Evolutionary conservation across 2,113 vertebrate genomes (phyloP).

Genomic region (Ictalurus punctatus): DNA sequence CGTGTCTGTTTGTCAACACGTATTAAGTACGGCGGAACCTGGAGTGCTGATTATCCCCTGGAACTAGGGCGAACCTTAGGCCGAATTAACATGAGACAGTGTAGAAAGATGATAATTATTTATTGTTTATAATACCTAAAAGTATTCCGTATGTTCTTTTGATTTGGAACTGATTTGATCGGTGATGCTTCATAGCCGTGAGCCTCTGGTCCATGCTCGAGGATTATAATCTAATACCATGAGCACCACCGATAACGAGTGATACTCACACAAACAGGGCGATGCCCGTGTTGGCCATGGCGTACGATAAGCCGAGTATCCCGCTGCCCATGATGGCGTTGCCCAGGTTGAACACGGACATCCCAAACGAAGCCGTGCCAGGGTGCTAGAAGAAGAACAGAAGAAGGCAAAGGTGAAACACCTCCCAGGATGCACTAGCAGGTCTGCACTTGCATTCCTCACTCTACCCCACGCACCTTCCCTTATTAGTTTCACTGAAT

Average conservation of each 20-base stretch:
- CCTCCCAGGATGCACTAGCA: not conserved
- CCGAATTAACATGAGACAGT: not conserved
- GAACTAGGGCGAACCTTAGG: not conserved
- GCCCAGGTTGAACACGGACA: conserved; percentile 99
- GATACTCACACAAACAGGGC: conserved; percentile 94
- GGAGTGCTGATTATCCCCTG: not conserved
- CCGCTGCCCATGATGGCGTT: conserved; percentile 99
- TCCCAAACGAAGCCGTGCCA: conserved; percentile 94
- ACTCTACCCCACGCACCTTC: not conserved
- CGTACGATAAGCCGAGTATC: conserved; percentile 94
- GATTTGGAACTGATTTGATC: not conserved
- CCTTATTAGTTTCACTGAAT: not conserved
- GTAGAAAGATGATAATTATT: not conserved
- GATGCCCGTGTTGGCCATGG: conserved; percentile 99
- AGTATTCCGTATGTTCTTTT: not conserved
- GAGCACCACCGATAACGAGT: not conserved
- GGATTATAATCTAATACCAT: not conserved
- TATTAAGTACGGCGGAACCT: not conserved
- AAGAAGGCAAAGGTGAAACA: not conserved
- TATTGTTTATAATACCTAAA: not conserved
- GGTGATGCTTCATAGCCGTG: not conserved
- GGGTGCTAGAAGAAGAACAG: conserved; percentile 78
- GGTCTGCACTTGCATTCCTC: not conserved
- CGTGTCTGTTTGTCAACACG: conserved; percentile 44
- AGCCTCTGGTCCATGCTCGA: not conserved